Evolutionary conservation across 2,888 invertebrate species (phyloP).

Genomic region (Platerodrilus igneus): DNA sequence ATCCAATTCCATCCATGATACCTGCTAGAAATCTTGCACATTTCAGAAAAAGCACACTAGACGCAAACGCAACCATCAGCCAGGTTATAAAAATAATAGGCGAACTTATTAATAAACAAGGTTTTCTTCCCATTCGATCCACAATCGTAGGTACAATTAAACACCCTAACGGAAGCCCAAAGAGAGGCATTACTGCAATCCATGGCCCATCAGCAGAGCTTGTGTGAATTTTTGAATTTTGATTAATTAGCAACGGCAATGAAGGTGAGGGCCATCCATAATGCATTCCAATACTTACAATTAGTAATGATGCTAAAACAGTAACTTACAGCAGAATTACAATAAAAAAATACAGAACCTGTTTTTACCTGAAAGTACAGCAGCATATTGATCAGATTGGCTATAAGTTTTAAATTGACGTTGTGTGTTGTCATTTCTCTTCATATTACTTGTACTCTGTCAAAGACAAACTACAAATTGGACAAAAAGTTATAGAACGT

Average conservation of each 20-base stretch:
- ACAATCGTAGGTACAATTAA: slow-evolving; percentile 59
- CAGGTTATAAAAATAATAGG: slow-evolving; percentile 60
- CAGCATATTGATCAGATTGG: no score
- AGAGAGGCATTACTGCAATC: slow-evolving; percentile 61
- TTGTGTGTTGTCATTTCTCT: no score
- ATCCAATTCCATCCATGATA: slow-evolving; percentile 50
- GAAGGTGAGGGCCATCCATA: slow-evolving; percentile 60
- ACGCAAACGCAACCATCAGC: slow-evolving; percentile 58
- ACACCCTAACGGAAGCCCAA: slow-evolving; percentile 61
- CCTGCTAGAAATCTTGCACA: slow-evolving; percentile 53
- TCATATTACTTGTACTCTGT: no score
- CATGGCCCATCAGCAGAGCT: slow-evolving; percentile 54
- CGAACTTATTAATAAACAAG: slow-evolving; percentile 57
- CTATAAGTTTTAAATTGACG: no score
- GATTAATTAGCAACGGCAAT: slow-evolving; percentile 50
- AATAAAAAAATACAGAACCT: no score
- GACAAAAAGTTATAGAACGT: no score
- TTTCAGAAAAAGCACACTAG: slow-evolving; percentile 55
- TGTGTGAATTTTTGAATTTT: slow-evolving; percentile 49
- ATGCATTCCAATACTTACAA: no score
- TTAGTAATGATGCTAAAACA: no score
- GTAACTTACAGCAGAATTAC: no score
- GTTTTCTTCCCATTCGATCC: slow-evolving; percentile 62
- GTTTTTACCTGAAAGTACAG: no score
- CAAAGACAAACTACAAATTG: no score